These are phyloP conservation scores for Pseudoips prasinana DNA, from an alignment of 2,888 invertebrate genomes.

Conservation along the genomic window DNA sequence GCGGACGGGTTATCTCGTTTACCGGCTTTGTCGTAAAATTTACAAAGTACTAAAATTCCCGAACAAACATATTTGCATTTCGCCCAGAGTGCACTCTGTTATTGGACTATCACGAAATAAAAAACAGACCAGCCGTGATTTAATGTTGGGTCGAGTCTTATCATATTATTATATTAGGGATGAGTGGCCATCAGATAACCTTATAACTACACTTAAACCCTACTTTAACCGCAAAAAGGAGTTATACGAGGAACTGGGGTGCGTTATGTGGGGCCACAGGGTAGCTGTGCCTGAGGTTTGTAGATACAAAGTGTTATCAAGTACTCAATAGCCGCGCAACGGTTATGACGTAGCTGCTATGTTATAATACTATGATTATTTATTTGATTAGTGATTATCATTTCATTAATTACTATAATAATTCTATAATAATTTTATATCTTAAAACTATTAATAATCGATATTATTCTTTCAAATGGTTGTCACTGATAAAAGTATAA, in stretches of 20 bases:
- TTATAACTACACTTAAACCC: constrained; percentile 1
- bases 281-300: constrained; percentile 5
- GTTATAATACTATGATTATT: too few relatives aligned
- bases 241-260: constrained; percentile 3
- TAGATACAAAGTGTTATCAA: constrained; percentile 5
- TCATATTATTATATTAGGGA: constrained; percentile 6
- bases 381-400: too few relatives aligned
- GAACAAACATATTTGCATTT: constrained; percentile 3
- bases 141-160: constrained; percentile 1
- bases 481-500: too few relatives aligned
- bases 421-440: too few relatives aligned
- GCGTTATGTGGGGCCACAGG: constrained; percentile 10
- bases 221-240: constrained; percentile 2
- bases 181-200: constrained; percentile 2
- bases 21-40: neutral
- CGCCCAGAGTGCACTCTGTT: neutral
- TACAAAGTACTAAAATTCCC: neutral
- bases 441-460: too few relatives aligned
- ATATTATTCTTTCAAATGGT: too few relatives aligned
- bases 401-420: too few relatives aligned
- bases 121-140: neutral
- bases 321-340: too few relatives aligned
- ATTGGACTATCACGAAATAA: too few relatives aligned
- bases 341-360: too few relatives aligned
- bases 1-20: neutral